A percentile compares a stretch with the other conserved stretches of the same genome.
These are phyloP conservation scores for Metallyticus violacea DNA, from an alignment of 2,888 invertebrate species.

Conservation along the genomic window DNA sequence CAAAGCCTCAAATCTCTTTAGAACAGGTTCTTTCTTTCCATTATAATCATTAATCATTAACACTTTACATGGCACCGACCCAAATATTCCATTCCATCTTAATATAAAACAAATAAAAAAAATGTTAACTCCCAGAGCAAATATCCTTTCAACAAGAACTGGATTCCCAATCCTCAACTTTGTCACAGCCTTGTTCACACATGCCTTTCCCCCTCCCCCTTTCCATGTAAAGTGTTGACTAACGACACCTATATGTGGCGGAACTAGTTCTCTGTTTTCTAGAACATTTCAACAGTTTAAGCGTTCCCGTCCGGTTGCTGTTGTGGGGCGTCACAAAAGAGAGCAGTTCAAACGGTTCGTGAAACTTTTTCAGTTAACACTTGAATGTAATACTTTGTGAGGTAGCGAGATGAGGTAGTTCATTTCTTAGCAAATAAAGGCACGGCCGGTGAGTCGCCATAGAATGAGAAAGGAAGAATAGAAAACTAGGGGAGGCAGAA, in stretches of 20 bases:
- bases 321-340: not conserved
- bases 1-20: too few species aligned
- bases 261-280: too few species aligned
- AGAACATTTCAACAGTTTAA: not conserved
- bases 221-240: not conserved
- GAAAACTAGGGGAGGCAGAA: not conserved
- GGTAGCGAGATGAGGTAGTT: not conserved
- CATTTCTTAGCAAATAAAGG: not conserved
- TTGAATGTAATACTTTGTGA: not conserved
- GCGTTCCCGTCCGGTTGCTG: not conserved
- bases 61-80: too few species aligned
- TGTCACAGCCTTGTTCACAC: not conserved
- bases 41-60: too few species aligned
- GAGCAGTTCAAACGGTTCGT: not conserved
- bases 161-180: not conserved
- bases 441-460: not conserved
- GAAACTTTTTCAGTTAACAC: not conserved
- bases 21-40: too few species aligned
- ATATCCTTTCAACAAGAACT: not conserved
- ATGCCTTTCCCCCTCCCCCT: not conserved
- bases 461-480: not conserved
- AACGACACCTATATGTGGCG: not conserved
- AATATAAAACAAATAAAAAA: not conserved
- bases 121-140: not conserved
- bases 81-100: too few species aligned